Evolutionary conservation across 2,888 invertebrate species (phyloP), one percentile per base, ranked within the genome.

Genomic region (Chrysotoxum bicinctum): DNA sequence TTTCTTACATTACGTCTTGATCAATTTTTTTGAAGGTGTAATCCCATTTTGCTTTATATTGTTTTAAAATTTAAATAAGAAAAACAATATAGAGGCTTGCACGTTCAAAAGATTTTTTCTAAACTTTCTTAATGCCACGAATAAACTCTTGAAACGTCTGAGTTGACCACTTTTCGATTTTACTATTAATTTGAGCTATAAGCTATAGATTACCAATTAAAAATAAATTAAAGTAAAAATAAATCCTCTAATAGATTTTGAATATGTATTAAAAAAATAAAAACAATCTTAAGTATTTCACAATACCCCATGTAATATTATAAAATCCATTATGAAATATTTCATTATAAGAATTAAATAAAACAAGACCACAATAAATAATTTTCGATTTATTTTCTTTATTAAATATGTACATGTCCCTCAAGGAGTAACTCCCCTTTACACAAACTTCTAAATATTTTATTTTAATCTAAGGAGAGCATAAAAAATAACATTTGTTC

Each of bases 341-440:
- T 84, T 80, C 74, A 80, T 84, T 80, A 70, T 75, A 75, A 66
- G 50, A 70, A 79, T 79, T 62, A 74, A 78, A 74, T 80, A 78
- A 74, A 74, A 64, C 45, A 64, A 78, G 12, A 10, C n/a, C n/a
- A n/a, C n/a, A n/a, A n/a, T n/a, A 16, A 23, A 7, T n/a, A 12
- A n/a, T n/a, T n/a, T n/a, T 14, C 5, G 37, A 40, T 40, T n/a
- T 40, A 16, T 45, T 45, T 1, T 32, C 26, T 26, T 26, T 26
- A n/a, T n/a, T n/a, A n/a, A n/a, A n/a, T n/a, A n/a, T n/a, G n/a
- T n/a, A n/a, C n/a, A n/a, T n/a, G n/a, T n/a, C n/a, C n/a, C n/a
- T n/a, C n/a, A n/a, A n/a, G n/a, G n/a, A n/a, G n/a, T n/a, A n/a
- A n/a, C n/a, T n/a, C n/a, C n/a, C n/a, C n/a, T n/a, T n/a, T n/a